Percentiles rank a stretch among this genome's conserved stretches.
These are phyloP conservation scores for Laupala kohalensis DNA, from an alignment of 1,140 invertebrate species.

Conservation along the genomic window DNA sequence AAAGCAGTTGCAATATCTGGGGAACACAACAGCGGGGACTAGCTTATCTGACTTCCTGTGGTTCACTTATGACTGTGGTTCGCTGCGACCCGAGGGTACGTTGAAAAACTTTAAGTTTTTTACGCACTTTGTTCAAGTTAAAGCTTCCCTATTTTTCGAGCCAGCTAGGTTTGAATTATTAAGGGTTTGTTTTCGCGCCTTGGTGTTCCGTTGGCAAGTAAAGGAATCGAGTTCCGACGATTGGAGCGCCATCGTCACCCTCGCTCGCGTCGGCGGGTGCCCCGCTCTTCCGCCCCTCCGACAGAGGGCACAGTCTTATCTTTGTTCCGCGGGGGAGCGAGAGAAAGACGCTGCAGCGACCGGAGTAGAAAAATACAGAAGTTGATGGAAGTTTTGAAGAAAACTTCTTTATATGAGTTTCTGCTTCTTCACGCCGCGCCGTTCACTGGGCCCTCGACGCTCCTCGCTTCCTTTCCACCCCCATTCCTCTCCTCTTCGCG, in stretches of 20 bases:
- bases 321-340: not conserved
- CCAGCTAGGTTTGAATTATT: not conserved
- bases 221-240: not conserved
- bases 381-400: slow-evolving; percentile 10
- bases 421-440: slow-evolving; percentile 2
- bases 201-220: not conserved
- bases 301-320: not conserved
- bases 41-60: no score
- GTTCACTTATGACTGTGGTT: no score
- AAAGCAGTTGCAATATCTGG: no score
- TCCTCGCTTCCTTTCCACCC: not conserved
- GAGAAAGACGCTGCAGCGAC: not conserved
- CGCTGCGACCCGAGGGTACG: no score
- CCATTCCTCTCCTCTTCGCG: not conserved
- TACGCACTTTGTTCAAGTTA: not conserved
- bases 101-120: no score
- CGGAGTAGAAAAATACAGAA: slow-evolving; percentile 3
- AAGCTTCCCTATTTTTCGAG: not conserved
- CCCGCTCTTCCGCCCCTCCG: not conserved
- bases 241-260: not conserved
- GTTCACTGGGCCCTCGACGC: not conserved
- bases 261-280: no score
- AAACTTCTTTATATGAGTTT: slow-evolving; percentile 13
- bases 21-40: no score
- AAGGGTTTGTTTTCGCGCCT: not conserved